phyloP scores from a whole-genome alignment of 2,888 invertebrate genomes.

The Nomada ferruginata region DNA sequence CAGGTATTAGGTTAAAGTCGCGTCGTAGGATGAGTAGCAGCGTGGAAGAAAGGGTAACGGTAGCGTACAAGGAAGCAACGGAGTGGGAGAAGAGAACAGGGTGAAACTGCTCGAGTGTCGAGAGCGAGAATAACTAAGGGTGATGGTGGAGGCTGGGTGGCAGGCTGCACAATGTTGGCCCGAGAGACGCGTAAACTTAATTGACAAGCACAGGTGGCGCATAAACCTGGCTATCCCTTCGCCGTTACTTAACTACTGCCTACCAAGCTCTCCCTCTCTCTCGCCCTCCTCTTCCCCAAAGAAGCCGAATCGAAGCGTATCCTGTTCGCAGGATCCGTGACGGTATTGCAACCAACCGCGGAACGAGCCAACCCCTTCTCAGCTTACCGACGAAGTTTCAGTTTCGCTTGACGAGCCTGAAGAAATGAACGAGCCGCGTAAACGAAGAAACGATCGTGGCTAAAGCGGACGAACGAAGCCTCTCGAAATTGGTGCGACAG shows the following conservation, averaged over 20 bases:
- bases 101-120: conserved; percentile 46
- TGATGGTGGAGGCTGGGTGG: conserved; percentile 60
- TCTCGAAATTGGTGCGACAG: conserved; percentile 64
- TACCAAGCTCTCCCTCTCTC: conserved; percentile 40
- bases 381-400: conserved; percentile 44
- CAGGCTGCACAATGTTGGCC: conserved; percentile 66
- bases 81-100: conserved; percentile 10
- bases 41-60: conserved; percentile 36
- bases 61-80: conserved; percentile 19
- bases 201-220: conserved; percentile 80
- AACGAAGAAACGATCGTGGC: conserved; percentile 24
- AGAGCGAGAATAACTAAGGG: conserved; percentile 68
- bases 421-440: conserved; percentile 34
- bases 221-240: conserved; percentile 76
- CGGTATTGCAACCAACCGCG: conserved; percentile 53
- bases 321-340: conserved; percentile 55
- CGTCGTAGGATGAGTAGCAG: conserved; percentile 14
- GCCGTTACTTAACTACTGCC: conserved; percentile 72
- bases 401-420: conserved; percentile 58
- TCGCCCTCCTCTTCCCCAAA: background rate
- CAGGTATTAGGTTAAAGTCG: background rate
- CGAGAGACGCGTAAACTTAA: conserved; percentile 78
- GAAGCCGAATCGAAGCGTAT: conserved; percentile 44
- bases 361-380: background rate
- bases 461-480: conserved; percentile 19